phyloP scores from a whole-genome alignment of 1,140 invertebrate species.

The Drosophila malerkotliana region DNA sequence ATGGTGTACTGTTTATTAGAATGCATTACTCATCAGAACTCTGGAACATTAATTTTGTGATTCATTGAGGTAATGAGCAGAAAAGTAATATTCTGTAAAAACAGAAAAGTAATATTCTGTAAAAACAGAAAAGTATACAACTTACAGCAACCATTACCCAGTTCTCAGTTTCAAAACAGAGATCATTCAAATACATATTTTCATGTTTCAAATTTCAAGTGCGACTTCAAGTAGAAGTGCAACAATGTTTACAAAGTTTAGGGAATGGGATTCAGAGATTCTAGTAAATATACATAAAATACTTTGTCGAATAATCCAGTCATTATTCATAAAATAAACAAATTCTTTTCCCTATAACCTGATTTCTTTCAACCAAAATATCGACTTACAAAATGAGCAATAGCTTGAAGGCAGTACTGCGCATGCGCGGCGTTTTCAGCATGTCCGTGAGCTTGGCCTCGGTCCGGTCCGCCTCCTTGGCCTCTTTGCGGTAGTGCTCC shows the following conservation, averaged over 20 bases:
- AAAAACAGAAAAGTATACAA: too few species aligned
- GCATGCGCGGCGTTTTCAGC: conserved; percentile 85
- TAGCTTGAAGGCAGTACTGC: conserved; percentile 85
- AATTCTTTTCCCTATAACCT: background rate
- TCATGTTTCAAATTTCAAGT: too few species aligned
- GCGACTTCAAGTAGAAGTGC: too few species aligned
- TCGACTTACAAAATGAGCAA: conserved; percentile 86
- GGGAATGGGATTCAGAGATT: too few species aligned
- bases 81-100: background rate
- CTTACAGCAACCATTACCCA: too few species aligned
- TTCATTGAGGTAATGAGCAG: too few species aligned
- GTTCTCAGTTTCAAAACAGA: too few species aligned
- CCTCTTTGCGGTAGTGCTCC: conserved; percentile 58
- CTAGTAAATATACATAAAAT: background rate
- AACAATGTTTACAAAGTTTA: too few species aligned
- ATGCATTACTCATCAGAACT: too few species aligned
- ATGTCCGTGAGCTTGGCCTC: conserved; percentile 84
- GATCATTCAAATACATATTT: too few species aligned
- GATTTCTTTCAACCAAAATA: background rate
- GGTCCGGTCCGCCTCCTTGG: conserved; percentile 39
- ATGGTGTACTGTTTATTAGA: background rate
- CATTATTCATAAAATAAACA: background rate
- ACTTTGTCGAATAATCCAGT: background rate
- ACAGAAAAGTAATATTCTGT: background rate
- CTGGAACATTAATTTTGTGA: too few species aligned